phyloP scores from a whole-genome alignment of 2,113 vertebrate species.

The Psophia crepitans region DNA sequence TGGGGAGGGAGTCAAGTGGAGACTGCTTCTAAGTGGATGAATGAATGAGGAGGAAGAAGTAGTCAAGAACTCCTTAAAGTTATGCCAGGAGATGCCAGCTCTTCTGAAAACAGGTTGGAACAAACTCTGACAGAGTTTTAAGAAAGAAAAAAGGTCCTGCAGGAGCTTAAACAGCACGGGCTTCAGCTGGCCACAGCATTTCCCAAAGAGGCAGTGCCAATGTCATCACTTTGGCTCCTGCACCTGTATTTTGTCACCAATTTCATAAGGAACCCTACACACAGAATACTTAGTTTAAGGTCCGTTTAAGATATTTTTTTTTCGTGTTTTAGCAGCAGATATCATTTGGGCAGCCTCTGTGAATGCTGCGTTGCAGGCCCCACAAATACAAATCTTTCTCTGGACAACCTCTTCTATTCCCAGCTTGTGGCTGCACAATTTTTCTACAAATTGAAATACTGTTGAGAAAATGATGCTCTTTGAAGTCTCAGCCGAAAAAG shows the following conservation, averaged over 20 bases:
- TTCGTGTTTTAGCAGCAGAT: not conserved
- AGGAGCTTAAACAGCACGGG: not conserved
- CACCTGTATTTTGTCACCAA: not conserved
- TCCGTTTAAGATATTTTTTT: not conserved
- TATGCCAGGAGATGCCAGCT: not conserved
- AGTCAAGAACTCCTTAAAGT: not conserved
- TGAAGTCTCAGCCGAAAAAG: conserved; percentile 14
- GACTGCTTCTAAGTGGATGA: not conserved
- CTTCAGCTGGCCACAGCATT: not conserved
- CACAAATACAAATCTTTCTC: not conserved
- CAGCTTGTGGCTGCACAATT: not conserved
- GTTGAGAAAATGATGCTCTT: not conserved
- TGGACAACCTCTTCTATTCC: not conserved
- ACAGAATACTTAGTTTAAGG: not conserved
- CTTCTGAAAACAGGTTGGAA: not conserved
- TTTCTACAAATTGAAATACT: not conserved
- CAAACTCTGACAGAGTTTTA: not conserved
- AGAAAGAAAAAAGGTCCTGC: not conserved
- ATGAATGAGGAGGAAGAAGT: not conserved
- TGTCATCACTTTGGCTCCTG: not conserved
- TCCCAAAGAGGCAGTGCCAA: not conserved
- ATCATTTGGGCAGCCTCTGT: not conserved
- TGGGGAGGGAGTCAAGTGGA: not conserved
- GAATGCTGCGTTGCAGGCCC: not conserved
- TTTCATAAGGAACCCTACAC: not conserved